phyloP scores from a whole-genome alignment of 64 coral and sea anemone genomes.

The Acropora tenuis region DNA sequence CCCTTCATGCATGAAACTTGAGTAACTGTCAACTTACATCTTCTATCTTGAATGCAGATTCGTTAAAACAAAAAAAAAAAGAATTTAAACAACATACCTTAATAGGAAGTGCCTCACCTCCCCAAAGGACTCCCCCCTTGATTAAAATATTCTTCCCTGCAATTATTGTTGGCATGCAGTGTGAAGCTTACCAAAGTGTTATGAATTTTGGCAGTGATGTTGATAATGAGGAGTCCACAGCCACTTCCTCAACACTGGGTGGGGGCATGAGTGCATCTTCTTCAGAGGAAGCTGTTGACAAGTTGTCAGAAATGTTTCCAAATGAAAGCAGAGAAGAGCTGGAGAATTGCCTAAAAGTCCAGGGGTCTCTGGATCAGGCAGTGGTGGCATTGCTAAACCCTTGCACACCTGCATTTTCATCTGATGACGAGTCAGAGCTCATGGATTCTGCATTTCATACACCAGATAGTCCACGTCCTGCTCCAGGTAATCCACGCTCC shows the following conservation, averaged over 20 bases:
- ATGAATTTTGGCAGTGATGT: constrained; percentile 67
- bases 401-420: background rate
- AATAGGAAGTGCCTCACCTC: too few relatives aligned
- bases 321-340: constrained; percentile 67
- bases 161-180: background rate
- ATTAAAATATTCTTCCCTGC: too few relatives aligned
- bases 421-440: constrained; percentile 55
- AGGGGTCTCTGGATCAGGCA: constrained; percentile 59
- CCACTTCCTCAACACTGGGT: background rate
- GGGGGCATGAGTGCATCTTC: constrained; percentile 21
- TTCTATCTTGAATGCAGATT: background rate
- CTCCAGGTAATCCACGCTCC: too few relatives aligned
- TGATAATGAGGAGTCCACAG: constrained; percentile 14
- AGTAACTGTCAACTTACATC: background rate
- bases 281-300: constrained; percentile 47
- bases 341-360: constrained; percentile 58
- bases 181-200: constrained; percentile 54
- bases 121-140: too few relatives aligned
- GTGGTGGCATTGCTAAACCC: constrained; percentile 52
- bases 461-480: constrained; percentile 6
- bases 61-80: background rate
- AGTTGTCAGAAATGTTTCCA: constrained; percentile 85
- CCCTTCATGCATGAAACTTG: background rate
- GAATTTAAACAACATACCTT: too few relatives aligned
- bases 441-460: constrained; percentile 60